A percentile compares a stretch with the other conserved stretches of the same genome.
Conservation (phyloP, 1,140 invertebrate species). For the Drosophila bipectinata region DNA sequence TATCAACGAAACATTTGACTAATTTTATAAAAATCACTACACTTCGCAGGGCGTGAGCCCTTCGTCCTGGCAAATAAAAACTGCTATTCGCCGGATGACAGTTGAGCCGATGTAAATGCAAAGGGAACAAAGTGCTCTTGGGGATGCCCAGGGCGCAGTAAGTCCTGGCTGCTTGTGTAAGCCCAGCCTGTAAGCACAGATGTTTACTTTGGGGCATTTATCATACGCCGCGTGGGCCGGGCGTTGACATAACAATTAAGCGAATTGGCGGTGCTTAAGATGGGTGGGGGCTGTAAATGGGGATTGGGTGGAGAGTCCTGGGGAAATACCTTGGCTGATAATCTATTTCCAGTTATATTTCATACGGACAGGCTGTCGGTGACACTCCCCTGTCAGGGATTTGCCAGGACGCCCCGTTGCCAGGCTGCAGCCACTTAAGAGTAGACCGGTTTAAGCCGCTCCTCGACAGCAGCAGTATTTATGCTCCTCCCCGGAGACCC, state of each 20-base stretch:
- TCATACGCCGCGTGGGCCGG: constrained; percentile 60
- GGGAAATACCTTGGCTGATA: constrained; percentile 24
- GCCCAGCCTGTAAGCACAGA: constrained; percentile 41
- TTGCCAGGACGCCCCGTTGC: not conserved
- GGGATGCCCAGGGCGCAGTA: constrained; percentile 22
- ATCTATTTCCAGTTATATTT: constrained; percentile 50
- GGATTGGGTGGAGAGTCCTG: not conserved
- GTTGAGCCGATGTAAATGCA: constrained; percentile 42
- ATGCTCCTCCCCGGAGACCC: constrained; percentile 35
- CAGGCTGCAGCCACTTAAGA: constrained; percentile 14
- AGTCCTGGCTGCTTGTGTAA: constrained; percentile 26
- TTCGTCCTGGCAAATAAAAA: constrained; percentile 15
- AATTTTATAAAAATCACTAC: too few species aligned
- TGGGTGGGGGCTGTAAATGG: not conserved
- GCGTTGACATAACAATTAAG: constrained; percentile 71
- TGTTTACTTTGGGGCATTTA: constrained; percentile 50
- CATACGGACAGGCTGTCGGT: constrained; percentile 37
- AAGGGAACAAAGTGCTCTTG: constrained; percentile 4
- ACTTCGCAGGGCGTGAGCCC: not conserved
- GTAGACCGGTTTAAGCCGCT: constrained; percentile 4
- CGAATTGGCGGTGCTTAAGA: constrained; percentile 52
- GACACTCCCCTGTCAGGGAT: constrained; percentile 16
- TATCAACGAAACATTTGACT: too few species aligned
- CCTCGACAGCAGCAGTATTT: constrained; percentile 35
- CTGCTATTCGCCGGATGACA: constrained; percentile 51